Evolutionary conservation across 2,113 vertebrate species (phyloP).

Genomic region (Trogon surrucura): DNA sequence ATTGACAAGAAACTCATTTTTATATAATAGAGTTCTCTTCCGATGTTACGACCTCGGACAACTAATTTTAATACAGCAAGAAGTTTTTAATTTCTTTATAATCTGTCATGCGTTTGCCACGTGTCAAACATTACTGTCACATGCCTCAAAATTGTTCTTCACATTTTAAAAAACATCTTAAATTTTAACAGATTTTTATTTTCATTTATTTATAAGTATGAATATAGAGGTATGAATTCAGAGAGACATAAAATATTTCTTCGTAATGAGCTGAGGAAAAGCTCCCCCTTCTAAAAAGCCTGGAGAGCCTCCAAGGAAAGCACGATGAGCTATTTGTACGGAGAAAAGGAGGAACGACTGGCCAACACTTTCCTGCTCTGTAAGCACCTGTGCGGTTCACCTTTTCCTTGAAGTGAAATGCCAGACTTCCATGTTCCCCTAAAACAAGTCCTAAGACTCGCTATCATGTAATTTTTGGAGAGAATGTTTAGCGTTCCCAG

Average conservation of each 20-base stretch:
- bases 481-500: not conserved
- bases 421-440: not conserved
- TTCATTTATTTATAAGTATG: not conserved
- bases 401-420: not conserved
- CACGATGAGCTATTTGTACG: fast-evolving
- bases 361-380: not conserved
- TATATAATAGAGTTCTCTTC: not conserved
- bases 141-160: not conserved
- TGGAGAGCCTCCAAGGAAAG: not conserved
- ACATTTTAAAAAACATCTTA: not conserved
- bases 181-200: not conserved
- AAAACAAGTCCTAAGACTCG: not conserved
- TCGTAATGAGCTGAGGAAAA: not conserved
- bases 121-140: not conserved
- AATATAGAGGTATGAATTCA: not conserved
- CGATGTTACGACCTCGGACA: not conserved
- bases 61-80: not conserved
- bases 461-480: not conserved
- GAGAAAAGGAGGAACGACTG: not conserved
- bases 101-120: not conserved
- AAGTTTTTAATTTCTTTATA: not conserved
- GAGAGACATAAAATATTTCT: not conserved
- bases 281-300: not conserved
- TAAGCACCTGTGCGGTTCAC: not conserved
- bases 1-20: not conserved